Conservation (phyloP, 1,140 invertebrate genomes). For the Panulirus ornatus region DNA sequence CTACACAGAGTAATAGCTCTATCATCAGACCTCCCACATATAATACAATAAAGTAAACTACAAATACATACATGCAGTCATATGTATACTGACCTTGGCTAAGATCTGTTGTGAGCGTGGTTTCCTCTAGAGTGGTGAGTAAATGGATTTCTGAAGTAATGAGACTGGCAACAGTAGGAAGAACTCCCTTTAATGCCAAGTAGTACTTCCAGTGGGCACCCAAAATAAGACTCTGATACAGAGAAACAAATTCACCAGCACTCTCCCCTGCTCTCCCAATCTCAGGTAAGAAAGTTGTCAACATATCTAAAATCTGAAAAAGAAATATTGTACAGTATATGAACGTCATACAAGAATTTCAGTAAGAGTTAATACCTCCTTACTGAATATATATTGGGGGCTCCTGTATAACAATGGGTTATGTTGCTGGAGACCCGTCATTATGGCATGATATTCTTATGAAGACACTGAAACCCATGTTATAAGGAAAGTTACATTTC, state of each 20-base stretch:
- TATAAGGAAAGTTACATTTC: too few species aligned
- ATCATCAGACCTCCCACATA: too few species aligned
- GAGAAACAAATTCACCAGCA: slow-evolving; percentile 92
- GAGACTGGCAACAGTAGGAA: slow-evolving; percentile 90
- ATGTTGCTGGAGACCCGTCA: too few species aligned
- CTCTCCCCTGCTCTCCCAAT: slow-evolving; percentile 91
- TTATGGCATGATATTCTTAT: too few species aligned
- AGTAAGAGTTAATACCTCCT: too few species aligned
- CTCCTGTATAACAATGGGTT: too few species aligned
- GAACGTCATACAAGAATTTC: too few species aligned
- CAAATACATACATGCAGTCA: neutral
- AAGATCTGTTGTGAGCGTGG: slow-evolving; percentile 94
- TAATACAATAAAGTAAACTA: neutral
- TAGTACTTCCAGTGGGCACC: slow-evolving; percentile 77
- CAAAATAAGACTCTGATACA: slow-evolving; percentile 90
- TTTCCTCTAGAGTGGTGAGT: slow-evolving; percentile 91
- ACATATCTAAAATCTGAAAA: slow-evolving; percentile 86
- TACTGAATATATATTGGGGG: too few species aligned
- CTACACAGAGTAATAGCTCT: too few species aligned
- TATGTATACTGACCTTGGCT: slow-evolving; percentile 86
- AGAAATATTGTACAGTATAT: too few species aligned
- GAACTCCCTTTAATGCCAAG: slow-evolving; percentile 84
- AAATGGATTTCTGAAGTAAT: slow-evolving; percentile 93
- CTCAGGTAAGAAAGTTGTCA: slow-evolving; percentile 93
- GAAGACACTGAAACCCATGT: too few species aligned